Evolutionary conservation across 2,797 vertebrate genomes (phyloP), one percentile per base, ranked within the genome.

Genomic region (Oreochromis grahami): DNA sequence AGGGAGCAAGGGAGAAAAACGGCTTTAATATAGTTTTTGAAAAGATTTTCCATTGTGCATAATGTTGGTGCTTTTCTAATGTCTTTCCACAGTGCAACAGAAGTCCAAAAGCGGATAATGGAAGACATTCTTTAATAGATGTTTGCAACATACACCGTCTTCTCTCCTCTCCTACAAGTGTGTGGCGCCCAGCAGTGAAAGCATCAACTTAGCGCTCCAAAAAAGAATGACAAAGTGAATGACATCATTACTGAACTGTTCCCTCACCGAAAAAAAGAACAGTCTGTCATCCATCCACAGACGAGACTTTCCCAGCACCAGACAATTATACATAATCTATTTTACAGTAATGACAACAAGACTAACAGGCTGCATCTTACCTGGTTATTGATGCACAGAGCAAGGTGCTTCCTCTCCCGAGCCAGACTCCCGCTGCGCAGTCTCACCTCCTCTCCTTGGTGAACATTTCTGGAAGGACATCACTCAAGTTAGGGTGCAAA

Each of bases 321-420:
- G 4, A 52, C 1, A 1, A 7, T 56, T 8, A 19, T 3, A 13
- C 5, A n/a, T 21, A 51, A 50, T 32, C 29, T 43, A 52, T 26
- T 78, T 60, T 2, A 7, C 51, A 68, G 7, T 15, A 5, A 50
- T 32, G 77, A 29, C 63, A 78, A 32, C 29, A 8, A 7, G 11
- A 50, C 24, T 41, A 12, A 76, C 1, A 48, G 50, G 11, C 68
- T 50, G 12, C 10, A 7, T 82, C 87, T 94, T 91, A 97, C 96
- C 96, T 96, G 95, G 92, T 92, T 94, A 21, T 91, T 95, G 78
- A 97, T 96, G 91, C 93, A 93, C 87, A 96, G 94, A 60, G 96
- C 95, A 53, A 96, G 95, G 88, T 95, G 95, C 85, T 94, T 96
- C 89, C 95, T 95, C 87, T 96, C 96, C 82, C 95, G 94, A 80